Base-by-base conservation (phyloP, 2,888 invertebrate species). In the Orthonevra nobilis region DNA sequence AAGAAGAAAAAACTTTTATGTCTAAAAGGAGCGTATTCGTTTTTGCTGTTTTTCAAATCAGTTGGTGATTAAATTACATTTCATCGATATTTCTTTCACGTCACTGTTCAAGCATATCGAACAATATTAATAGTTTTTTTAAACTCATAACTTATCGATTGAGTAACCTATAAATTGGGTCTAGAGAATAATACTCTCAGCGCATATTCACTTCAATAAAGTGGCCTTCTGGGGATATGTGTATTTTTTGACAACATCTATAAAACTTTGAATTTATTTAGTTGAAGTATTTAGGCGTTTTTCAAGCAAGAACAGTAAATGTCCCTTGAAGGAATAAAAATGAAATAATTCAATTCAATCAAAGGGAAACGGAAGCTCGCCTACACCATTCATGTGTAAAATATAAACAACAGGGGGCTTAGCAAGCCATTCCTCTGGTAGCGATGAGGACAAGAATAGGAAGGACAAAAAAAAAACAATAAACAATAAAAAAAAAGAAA, bases 361-460 rank as follows among this genome's bases (percentile, higher is more conserved):
- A 77, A 52, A 58, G 58, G 58, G 52, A 77, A 63, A 46, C 54
- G 60, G 12, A 32, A 64, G 64, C 58, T 77, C 38, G 42, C 58
- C 69, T 70, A 66, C 30, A 66, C 32, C 46, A 70, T 54, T 54
- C 77, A 61, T 66, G 77, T 66, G 77, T 70, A 77, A 70, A 66
- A 70, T 77, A 70, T 77, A 70, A 70, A 66, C 70, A 77, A 70
- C 52, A 32, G 34, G 52, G 66, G 52, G 20, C 68, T 54, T 30
- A 4, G 23, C 10, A 32, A 10, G 4, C 10, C 20, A 20, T 42
- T n/a, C n/a, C n/a, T n/a, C 15, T 12, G 12, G 28, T n/a, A 48
- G 38, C 19, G 20, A 10, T 10, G 28, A 15, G 32, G 23, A 40
- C 44, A 46, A 12, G n/a, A n/a, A n/a, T n/a, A n/a, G n/a, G n/a